These are phyloP conservation scores for Drosophila gunungcola DNA, from an alignment of 1,140 invertebrate species.

Conservation along the genomic window DNA sequence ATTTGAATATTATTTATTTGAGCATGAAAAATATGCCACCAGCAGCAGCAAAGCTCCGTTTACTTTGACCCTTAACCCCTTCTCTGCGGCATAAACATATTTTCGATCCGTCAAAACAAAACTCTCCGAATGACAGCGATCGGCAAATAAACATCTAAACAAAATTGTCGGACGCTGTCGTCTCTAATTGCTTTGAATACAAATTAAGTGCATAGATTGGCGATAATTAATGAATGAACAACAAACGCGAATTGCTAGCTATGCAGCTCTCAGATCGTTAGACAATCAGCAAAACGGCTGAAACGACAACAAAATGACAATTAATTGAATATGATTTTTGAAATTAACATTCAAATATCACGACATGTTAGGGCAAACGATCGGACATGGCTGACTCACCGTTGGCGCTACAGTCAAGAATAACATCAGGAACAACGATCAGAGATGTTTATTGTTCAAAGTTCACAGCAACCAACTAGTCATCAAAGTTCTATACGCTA, in stretches of 20 bases:
- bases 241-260: conserved; percentile 23
- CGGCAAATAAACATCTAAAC: conserved; percentile 49
- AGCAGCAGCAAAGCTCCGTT: conserved; percentile 11
- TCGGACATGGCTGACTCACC: conserved; percentile 4
- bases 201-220: conserved; percentile 67
- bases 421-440: neutral
- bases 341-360: conserved; percentile 53
- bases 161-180: conserved; percentile 44
- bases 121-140: neutral
- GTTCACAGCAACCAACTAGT: neutral
- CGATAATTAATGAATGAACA: conserved; percentile 74
- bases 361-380: conserved; percentile 18
- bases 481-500: neutral
- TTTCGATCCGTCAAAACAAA: conserved; percentile 15
- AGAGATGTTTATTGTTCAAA: neutral
- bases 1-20: conserved; percentile 69
- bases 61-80: conserved; percentile 16
- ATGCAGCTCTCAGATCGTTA: conserved; percentile 26
- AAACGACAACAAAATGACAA: conserved; percentile 69
- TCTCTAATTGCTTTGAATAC: conserved; percentile 75
- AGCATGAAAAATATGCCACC: conserved; percentile 55
- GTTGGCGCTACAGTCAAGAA: neutral
- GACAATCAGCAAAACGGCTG: conserved; percentile 56
- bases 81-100: conserved; percentile 9
- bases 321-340: conserved; percentile 71